These are phyloP conservation scores for Glyphotaelius pellucidus DNA, from an alignment of 2,888 invertebrate genomes.

Conservation along the genomic window DNA sequence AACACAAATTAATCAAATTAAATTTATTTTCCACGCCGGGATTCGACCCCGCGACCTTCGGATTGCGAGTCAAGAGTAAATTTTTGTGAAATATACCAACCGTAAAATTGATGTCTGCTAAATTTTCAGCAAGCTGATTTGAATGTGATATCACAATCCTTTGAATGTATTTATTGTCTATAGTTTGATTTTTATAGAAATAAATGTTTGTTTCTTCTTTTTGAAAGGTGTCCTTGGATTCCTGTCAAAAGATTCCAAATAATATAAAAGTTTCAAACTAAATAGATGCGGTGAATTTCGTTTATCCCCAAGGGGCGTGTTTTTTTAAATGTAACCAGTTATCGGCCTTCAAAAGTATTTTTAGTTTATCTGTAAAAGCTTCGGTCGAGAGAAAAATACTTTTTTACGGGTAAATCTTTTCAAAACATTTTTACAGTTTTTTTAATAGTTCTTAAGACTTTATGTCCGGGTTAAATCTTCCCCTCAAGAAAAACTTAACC, in stretches of 20 bases:
- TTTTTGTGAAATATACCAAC: too few species aligned
- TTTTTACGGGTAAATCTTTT: neutral
- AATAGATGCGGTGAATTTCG: neutral
- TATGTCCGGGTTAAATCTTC: too few species aligned
- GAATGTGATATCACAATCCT: neutral
- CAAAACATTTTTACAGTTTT: neutral
- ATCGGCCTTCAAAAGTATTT: neutral
- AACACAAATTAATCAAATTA: too few species aligned
- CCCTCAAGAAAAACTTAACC: too few species aligned
- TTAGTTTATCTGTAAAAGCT: neutral
- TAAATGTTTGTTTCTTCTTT: neutral
- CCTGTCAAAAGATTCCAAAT: neutral
- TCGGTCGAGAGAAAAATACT: neutral
- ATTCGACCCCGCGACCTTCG: too few species aligned
- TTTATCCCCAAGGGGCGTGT: neutral
- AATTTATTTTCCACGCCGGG: too few species aligned
- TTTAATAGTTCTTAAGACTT: too few species aligned
- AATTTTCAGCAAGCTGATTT: too few species aligned
- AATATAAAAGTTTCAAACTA: neutral
- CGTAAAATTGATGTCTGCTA: too few species aligned
- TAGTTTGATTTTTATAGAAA: neutral
- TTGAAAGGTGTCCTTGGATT: neutral
- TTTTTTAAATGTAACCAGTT: neutral
- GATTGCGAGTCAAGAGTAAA: too few species aligned
- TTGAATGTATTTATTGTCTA: neutral